These are phyloP conservation scores for Leptonema lineaticorne DNA, from an alignment of 1,140 invertebrate genomes.

Conservation along the genomic window DNA sequence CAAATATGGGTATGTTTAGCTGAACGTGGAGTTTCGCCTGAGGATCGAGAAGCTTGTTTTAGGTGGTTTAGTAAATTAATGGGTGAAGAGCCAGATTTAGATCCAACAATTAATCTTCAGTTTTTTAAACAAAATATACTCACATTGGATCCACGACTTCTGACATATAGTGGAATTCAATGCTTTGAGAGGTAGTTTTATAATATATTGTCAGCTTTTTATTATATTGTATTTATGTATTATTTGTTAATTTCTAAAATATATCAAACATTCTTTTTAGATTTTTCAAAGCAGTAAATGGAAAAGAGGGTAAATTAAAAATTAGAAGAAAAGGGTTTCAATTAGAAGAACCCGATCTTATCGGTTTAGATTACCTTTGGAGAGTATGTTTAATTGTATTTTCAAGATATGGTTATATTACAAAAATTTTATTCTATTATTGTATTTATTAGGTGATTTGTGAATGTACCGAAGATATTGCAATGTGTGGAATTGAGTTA, in stretches of 20 bases:
- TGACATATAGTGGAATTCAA: conserved; percentile 96
- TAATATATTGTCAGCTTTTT: neutral
- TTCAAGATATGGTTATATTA: neutral
- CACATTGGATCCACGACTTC: conserved; percentile 83
- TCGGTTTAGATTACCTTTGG: conserved; percentile 96
- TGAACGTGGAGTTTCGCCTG: conserved; percentile 86
- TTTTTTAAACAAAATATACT: conserved; percentile 97
- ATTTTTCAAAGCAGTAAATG: conserved; percentile 97
- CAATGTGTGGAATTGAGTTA: conserved; percentile 85
- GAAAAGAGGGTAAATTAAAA: conserved; percentile 91
- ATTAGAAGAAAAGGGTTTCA: conserved; percentile 80
- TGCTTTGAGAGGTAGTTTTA: conserved; percentile 60
- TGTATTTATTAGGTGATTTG: conserved; percentile 71
- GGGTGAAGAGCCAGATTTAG: conserved; percentile 95
- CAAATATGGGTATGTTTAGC: conserved; percentile 97
- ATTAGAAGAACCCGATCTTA: conserved; percentile 85
- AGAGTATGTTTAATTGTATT: conserved; percentile 59
- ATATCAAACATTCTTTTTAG: conserved; percentile 55
- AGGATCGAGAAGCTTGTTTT: conserved; percentile 95
- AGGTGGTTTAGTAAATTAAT: conserved; percentile 99
- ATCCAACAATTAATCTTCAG: conserved; percentile 93
- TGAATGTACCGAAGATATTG: conserved; percentile 87
- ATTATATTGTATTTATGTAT: neutral
- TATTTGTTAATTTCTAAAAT: neutral
- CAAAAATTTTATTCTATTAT: neutral